These are phyloP conservation scores for Abrostola tripartita DNA, from an alignment of 2,888 invertebrate species.

Conservation along the genomic window DNA sequence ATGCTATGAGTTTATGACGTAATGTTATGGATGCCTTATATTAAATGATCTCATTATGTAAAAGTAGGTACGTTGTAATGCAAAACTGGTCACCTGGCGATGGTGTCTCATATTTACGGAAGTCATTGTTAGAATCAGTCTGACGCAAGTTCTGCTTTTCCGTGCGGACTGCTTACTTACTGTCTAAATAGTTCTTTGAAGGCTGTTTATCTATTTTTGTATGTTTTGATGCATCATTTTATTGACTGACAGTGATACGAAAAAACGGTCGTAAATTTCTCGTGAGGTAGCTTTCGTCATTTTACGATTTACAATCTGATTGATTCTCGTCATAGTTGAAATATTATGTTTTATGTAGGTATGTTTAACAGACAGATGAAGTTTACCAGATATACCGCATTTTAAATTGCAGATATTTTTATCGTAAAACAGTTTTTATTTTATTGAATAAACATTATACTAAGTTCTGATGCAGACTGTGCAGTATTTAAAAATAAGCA, in stretches of 20 bases:
- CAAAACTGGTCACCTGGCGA: constrained; percentile 1
- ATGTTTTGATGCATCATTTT: constrained; percentile 16
- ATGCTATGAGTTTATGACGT: not conserved
- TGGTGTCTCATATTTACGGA: constrained; percentile 24
- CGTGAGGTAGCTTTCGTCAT: constrained; percentile 31
- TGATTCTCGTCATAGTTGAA: constrained; percentile 30
- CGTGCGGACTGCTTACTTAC: not conserved
- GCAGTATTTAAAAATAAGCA: too few species aligned
- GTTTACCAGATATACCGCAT: constrained; percentile 46
- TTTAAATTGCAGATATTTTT: constrained; percentile 34
- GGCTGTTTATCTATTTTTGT: constrained; percentile 23
- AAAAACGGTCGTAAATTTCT: constrained; percentile 15
- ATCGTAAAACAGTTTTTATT: constrained; percentile 40
- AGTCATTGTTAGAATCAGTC: constrained; percentile 7
- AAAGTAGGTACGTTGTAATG: constrained; percentile 6
- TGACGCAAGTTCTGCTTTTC: constrained; percentile 1
- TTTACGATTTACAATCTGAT: constrained; percentile 34
- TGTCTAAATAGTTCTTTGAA: constrained; percentile 8
- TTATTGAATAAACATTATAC: too few species aligned
- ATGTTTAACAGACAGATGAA: constrained; percentile 29
- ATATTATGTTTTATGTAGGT: constrained; percentile 44
- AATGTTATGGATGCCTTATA: constrained; percentile 27
- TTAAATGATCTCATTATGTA: constrained; percentile 41
- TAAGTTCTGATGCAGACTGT: too few species aligned
- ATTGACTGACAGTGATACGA: constrained; percentile 30